Conservation (phyloP, 2,113 vertebrate genomes). For the Nerophis lumbriciformis region DNA sequence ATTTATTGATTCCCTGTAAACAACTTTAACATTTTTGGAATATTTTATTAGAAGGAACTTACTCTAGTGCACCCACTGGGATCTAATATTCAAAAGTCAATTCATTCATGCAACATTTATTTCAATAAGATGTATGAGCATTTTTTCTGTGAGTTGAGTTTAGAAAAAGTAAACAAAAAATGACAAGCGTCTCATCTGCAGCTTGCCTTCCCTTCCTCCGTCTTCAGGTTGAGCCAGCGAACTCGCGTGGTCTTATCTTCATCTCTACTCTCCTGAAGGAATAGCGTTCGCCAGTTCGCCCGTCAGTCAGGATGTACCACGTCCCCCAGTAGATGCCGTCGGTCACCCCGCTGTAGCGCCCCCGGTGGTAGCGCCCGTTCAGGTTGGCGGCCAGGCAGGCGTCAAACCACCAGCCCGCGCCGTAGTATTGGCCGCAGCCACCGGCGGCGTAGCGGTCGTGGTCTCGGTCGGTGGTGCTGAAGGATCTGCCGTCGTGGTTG, state of each 20-base stretch:
- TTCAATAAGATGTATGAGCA: too few relatives aligned
- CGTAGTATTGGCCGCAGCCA: slow-evolving; percentile 76
- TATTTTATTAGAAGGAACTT: too few relatives aligned
- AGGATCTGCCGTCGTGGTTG: slow-evolving; percentile 75
- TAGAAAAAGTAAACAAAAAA: not conserved
- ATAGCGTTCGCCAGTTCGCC: slow-evolving; percentile 72
- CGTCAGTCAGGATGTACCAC: slow-evolving; percentile 78
- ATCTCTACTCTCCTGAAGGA: slow-evolving; percentile 76
- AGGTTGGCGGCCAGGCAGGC: slow-evolving; percentile 78
- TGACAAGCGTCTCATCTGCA: slow-evolving; percentile 4
- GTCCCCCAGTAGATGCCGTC: slow-evolving; percentile 79
- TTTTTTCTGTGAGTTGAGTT: too few relatives aligned
- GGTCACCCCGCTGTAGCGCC: slow-evolving; percentile 74
- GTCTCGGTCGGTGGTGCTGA: slow-evolving; percentile 74
- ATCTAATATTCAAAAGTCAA: too few relatives aligned
- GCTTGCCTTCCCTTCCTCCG: not conserved
- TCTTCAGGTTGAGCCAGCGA: slow-evolving; percentile 35
- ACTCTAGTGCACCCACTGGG: too few relatives aligned
- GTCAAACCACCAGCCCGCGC: slow-evolving; percentile 79
- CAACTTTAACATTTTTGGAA: too few relatives aligned
- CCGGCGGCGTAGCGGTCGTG: slow-evolving; percentile 72
- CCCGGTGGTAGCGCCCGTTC: slow-evolving; percentile 72
- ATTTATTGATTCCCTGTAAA: too few relatives aligned
- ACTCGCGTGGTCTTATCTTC: slow-evolving; percentile 66
- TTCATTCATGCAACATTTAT: too few relatives aligned